Evolutionary conservation across 2,888 invertebrate species (phyloP).

Genomic region (Callyntrura guangdongensis): DNA sequence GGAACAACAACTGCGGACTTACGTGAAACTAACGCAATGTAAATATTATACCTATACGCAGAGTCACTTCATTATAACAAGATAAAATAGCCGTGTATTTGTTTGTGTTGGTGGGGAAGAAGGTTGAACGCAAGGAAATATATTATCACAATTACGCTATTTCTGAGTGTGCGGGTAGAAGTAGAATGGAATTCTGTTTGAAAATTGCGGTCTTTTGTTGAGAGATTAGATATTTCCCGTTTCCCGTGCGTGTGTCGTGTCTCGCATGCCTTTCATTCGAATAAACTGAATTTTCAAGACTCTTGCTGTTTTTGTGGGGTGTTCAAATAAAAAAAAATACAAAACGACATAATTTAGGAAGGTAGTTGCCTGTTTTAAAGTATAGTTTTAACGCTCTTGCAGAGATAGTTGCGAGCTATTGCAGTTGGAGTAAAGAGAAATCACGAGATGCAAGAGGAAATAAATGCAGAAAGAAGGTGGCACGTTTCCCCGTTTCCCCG

Average conservation of each 20-base stretch:
- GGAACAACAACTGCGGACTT: too few relatives aligned
- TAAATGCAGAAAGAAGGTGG: neutral
- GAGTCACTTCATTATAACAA: neutral
- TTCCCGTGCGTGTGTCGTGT: slow-evolving; percentile 44
- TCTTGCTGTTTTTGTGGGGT: neutral
- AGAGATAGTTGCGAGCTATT: too few relatives aligned
- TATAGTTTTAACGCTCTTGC: too few relatives aligned
- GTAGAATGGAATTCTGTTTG: slow-evolving; percentile 18
- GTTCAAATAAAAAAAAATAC: too few relatives aligned
- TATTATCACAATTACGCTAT: slow-evolving; percentile 6
- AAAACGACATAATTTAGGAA: too few relatives aligned
- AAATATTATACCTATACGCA: neutral
- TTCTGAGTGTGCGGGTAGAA: neutral
- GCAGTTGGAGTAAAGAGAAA: too few relatives aligned
- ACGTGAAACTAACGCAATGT: neutral
- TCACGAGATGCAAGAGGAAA: neutral
- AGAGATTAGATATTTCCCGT: slow-evolving; percentile 54
- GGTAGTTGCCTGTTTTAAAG: too few relatives aligned
- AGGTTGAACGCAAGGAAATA: slow-evolving; percentile 23
- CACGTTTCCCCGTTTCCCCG: neutral
- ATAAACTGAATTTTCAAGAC: neutral
- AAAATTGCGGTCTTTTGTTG: slow-evolving; percentile 31
- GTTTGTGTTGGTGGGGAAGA: neutral
- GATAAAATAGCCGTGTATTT: neutral
- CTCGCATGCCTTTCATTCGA: slow-evolving; percentile 36